Base-by-base conservation (phyloP, 2,888 invertebrate species). In the Dasypolia templi region DNA sequence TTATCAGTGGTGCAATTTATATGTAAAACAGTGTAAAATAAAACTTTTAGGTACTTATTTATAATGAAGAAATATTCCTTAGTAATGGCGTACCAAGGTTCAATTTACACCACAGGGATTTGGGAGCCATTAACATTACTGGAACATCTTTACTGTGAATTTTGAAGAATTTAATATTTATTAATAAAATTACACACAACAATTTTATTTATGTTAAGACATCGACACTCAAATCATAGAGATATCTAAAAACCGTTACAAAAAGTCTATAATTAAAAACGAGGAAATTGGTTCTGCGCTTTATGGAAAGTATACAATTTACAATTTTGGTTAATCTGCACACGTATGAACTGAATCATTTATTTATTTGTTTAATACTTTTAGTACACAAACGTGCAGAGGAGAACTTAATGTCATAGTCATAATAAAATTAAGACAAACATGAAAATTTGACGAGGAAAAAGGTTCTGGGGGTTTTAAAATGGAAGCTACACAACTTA, bases 1-100 rank as follows among this genome's bases (percentile, higher is more conserved):
- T 71, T 81, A 77, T 75, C 77, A 86, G 35, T 71, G 55, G 64
- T 64, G 75, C 67, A 67, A 77, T 81, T 73, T 72, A 29, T 71
- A 72, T 82, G 68, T 35, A 35, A 73, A 85, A 61, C 51, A 58
- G 62, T 65, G 53, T 76, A 63, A 63, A 62, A 66, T 68, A 5
- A 58, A 59, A 63, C 61, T 46, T 35, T 11, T 7, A 7, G 7
- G 29, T 39, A 49, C 35, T 65, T 72, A 32, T 14, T 29, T 29
- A 26, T 39, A 77, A 19, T 56, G 3, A 17, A 77, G 12, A 14
- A 49, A 42, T 39, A 56, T 67, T 29, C 12, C 12, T 2, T n/a
- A n/a, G 5, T 46, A 44, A 51, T 42, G 6, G 56, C 29, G 17
- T 32, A 17, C 0, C 3, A 49, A 58, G 42, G n/a, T 17, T 71